These are phyloP conservation scores for Drosophila monieri DNA, from an alignment of 2,888 invertebrate genomes.

Conservation along the genomic window DNA sequence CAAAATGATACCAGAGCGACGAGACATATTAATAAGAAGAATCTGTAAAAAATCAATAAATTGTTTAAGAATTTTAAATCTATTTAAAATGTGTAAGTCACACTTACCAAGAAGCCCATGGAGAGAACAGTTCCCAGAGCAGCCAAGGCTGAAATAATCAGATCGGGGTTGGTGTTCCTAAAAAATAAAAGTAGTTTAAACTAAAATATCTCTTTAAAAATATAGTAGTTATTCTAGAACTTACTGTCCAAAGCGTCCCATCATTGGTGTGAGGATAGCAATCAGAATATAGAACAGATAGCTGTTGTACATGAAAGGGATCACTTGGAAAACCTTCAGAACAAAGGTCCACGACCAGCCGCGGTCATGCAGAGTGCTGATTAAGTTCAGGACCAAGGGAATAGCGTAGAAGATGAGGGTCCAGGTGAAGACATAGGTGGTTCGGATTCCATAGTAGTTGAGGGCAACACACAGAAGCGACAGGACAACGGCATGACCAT, in stretches of 20 bases:
- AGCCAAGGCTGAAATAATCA: conserved; percentile 84
- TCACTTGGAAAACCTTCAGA: conserved; percentile 79
- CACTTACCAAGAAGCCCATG: conserved; percentile 80
- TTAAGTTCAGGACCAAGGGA: conserved; percentile 70
- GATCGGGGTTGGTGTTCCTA: conserved; percentile 85
- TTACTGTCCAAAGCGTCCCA: conserved; percentile 84
- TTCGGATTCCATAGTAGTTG: conserved; percentile 69
- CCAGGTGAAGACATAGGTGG: conserved; percentile 73
- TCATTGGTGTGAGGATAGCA: conserved; percentile 53
- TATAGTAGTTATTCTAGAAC: conserved; percentile 24
- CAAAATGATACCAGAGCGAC: conserved; percentile 51
- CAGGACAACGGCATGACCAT: conserved; percentile 76
- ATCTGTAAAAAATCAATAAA: conserved; percentile 17
- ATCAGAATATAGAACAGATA: conserved; percentile 84
- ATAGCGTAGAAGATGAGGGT: conserved; percentile 74
- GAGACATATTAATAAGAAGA: conserved; percentile 50
- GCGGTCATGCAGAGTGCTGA: conserved; percentile 71
- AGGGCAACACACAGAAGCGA: conserved; percentile 57
- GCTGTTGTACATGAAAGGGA: conserved; percentile 83
- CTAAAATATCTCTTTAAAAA: background rate
- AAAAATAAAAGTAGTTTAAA: background rate
- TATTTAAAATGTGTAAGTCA: background rate
- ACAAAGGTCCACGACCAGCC: conserved; percentile 67
- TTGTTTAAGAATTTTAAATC: accelerated
- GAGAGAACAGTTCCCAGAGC: conserved; percentile 74